A percentile compares a stretch with the other conserved stretches of the same genome.
These are phyloP conservation scores for Psilopogon haemacephalus DNA, from an alignment of 2,113 vertebrate species.

Conservation along the genomic window DNA sequence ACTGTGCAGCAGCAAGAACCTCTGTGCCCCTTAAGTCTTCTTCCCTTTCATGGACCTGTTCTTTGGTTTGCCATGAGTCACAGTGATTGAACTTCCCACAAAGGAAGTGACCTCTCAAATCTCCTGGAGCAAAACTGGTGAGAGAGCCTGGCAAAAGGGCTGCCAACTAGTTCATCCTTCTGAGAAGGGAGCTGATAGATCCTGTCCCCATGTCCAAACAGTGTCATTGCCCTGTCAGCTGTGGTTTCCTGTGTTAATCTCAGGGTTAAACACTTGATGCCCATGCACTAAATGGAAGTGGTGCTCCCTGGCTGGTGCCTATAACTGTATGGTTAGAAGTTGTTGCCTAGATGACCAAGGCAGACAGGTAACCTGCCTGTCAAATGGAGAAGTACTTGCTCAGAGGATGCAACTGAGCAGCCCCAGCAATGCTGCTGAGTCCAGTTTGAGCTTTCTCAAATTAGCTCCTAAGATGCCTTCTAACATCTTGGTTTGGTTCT, in stretches of 20 bases:
- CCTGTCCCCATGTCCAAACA: background rate
- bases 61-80: conserved; percentile 18
- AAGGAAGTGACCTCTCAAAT: conserved; percentile 32
- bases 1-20: background rate
- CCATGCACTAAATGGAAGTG: background rate
- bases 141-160: background rate
- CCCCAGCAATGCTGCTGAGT: background rate
- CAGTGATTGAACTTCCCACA: conserved; percentile 3
- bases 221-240: background rate
- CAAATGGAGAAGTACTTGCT: background rate
- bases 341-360: background rate
- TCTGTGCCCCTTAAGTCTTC: background rate
- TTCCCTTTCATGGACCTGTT: background rate
- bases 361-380: background rate
- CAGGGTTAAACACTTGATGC: background rate
- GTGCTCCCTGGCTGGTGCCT: background rate
- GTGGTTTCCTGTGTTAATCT: background rate
- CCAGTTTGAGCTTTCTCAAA: background rate
- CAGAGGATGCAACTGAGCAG: background rate
- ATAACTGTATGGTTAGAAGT: background rate
- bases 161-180: background rate
- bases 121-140: background rate
- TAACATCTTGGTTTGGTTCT: background rate
- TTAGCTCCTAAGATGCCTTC: background rate
- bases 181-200: background rate